phyloP scores from a whole-genome alignment of 2,113 vertebrate genomes.

The Uropsilus gracilis region DNA sequence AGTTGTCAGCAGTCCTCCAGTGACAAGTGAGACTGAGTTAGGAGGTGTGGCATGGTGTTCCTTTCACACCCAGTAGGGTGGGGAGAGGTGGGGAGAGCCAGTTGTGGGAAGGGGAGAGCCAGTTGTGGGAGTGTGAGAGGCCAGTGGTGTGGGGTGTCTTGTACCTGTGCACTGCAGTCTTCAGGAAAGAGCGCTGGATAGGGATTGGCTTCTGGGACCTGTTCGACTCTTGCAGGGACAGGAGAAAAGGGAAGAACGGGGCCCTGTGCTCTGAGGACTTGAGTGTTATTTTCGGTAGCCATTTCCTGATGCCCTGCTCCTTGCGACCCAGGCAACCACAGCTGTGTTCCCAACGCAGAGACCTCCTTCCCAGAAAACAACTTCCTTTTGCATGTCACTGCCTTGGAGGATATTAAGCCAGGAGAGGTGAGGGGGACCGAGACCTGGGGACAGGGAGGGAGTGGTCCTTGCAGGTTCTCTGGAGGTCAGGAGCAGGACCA shows the following conservation, averaged over 20 bases:
- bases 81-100: not conserved
- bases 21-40: not conserved
- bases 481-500: not conserved
- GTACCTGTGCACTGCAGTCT: not conserved
- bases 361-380: slow-evolving; percentile 97
- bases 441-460: not conserved
- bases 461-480: not conserved
- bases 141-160: not conserved
- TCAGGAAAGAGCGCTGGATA: not conserved
- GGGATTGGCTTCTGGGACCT: not conserved
- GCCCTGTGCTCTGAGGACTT: not conserved
- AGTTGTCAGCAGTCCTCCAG: not conserved
- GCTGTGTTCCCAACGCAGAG: slow-evolving; percentile 96
- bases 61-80: not conserved
- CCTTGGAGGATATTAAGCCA: slow-evolving; percentile 92
- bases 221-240: not conserved
- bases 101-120: not conserved
- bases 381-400: slow-evolving; percentile 94
- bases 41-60: not conserved
- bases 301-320: not conserved
- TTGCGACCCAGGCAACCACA: slow-evolving; percentile 93
- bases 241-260: not conserved
- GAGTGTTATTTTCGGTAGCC: not conserved
- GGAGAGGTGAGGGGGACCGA: slow-evolving; percentile 92
- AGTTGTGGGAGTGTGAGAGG: not conserved